Base-by-base conservation (phyloP, 2,113 vertebrate genomes). In the Hippocampus mohnikei region DNA sequence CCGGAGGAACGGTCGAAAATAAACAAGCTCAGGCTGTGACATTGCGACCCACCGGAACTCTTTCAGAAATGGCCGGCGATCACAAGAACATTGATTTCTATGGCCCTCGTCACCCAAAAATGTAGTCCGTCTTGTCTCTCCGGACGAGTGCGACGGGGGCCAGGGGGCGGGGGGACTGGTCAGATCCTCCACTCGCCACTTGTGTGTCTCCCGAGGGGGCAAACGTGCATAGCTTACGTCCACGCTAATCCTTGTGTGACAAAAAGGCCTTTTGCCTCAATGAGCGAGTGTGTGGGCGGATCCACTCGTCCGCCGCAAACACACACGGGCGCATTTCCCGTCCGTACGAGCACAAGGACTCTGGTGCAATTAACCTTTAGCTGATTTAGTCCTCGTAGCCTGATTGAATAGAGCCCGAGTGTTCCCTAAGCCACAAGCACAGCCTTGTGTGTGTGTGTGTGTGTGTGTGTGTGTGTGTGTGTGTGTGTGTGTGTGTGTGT, bases 141-240 rank as follows among this genome's bases (percentile, higher is more conserved):
- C 13, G 44, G 44, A 46, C 46, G 27, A 11, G n/a, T 25, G 25
- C 5, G 21, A 11, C 27, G 25, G 55, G 25, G 21, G 11, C 10
- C 23, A 70, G 69, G 52, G 67, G 72, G 72, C 75, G 85, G 29
- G 29, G 29, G 0, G 0, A 33, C 29, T 82, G 78, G 79, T 82
- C 69, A 84, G 82, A 84, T 83, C 88, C 85, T 87, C 84, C 79
- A 83, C 74, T n/a, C 78, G 79, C 86, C 86, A 82, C 85, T 90
- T 83, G 80, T 88, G 81, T 84, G 83, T 76, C 80, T 88, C 81
- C 85, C 88, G 68, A 67, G 81, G 80, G 66, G 61, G 83, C 69
- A 85, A 89, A 88, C 85, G 89, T 84, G 87, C 82, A 88, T 86
- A 87, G 84, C 89, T 89, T 90, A 88, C 87, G 85, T 83, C 82